A percentile compares a stretch with the other conserved stretches of the same genome.
phyloP scores from a whole-genome alignment of 2,797 vertebrate genomes.

The Sebastes wilsoni region DNA sequence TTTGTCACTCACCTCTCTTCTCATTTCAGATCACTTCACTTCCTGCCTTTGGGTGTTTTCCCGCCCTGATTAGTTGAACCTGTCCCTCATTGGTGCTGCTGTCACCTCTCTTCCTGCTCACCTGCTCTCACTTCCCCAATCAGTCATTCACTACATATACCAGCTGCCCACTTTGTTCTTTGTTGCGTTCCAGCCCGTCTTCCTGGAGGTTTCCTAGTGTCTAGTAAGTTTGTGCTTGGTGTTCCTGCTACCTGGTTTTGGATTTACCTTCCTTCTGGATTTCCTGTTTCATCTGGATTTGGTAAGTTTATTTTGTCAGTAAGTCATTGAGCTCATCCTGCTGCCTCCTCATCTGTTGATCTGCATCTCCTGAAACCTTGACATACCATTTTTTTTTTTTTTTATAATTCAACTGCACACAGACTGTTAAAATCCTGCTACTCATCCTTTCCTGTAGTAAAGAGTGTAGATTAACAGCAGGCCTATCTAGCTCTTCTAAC shows the following conservation, averaged over 20 bases:
- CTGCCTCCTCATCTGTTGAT: neutral
- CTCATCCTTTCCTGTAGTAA: neutral
- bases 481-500: constrained; percentile 2
- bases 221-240: neutral
- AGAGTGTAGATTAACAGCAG: constrained; percentile 1
- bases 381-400: neutral
- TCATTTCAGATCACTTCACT: neutral
- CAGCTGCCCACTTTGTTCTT: too few species aligned
- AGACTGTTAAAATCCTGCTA: neutral
- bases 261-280: neutral
- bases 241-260: neutral
- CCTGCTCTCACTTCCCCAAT: neutral
- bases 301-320: too few species aligned
- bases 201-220: neutral
- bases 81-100: neutral
- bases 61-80: neutral
- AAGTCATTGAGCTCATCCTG: too few species aligned
- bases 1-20: too few species aligned
- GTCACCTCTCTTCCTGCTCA: neutral
- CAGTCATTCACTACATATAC: too few species aligned
- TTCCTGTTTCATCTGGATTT: neutral
- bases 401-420: neutral
- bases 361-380: neutral
- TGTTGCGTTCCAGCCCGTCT: neutral
- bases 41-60: neutral